A percentile compares a stretch with the other conserved stretches of the same genome.
phyloP scores from a whole-genome alignment of 2,797 vertebrate genomes.

The Mormyrops attenuatus region DNA sequence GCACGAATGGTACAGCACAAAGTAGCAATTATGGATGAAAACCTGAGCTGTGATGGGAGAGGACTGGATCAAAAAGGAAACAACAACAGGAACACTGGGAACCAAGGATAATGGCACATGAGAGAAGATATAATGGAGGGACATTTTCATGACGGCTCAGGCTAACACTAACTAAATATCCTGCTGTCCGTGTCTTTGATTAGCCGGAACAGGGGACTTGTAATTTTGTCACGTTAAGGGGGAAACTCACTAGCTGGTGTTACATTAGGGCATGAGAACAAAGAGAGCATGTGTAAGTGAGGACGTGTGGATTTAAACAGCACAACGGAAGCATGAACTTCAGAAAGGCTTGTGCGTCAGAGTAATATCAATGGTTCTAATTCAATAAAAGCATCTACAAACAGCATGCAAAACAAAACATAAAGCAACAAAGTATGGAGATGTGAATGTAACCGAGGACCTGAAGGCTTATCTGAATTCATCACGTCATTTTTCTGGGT shows the following conservation, averaged over 20 bases:
- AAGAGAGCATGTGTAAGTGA: neutral
- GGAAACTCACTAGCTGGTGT: neutral
- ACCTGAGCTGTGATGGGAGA: neutral
- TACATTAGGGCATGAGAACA: neutral
- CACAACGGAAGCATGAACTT: neutral
- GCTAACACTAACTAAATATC: neutral
- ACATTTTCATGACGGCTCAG: neutral
- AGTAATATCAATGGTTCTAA: neutral
- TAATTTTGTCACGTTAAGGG: neutral
- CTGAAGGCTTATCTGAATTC: neutral
- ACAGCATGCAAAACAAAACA: neutral
- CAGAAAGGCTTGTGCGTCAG: neutral
- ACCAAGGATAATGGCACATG: neutral
- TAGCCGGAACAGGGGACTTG: neutral
- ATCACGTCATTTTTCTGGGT: neutral
- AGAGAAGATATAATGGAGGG: neutral
- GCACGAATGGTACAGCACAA: neutral
- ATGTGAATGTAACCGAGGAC: neutral
- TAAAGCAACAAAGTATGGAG: neutral
- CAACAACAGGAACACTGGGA: neutral
- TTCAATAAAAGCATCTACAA: neutral
- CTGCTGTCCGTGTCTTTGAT: neutral
- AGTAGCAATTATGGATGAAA: neutral
- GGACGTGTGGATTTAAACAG: neutral
- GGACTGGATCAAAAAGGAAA: neutral